Evolutionary conservation across 2,113 vertebrate species (phyloP), one percentile per base, ranked within the genome.

Genomic region (Cavia porcellus): DNA sequence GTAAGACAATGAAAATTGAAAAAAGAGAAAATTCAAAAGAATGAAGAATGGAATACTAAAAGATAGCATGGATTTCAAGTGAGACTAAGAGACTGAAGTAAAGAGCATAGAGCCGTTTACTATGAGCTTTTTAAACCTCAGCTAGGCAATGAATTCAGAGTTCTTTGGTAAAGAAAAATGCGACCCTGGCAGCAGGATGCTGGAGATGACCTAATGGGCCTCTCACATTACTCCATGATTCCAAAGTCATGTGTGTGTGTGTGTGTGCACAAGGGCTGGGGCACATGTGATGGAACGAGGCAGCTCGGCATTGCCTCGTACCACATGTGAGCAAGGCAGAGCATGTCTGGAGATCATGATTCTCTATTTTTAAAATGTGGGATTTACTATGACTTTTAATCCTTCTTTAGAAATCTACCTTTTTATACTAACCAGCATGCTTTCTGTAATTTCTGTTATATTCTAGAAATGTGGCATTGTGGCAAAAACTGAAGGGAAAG

Each of bases 381-480:
- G 52, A 88, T 70, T 96, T 93, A 92, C 75, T 92, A 14, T 84
- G 28, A 94, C 12, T 95, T 77, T 68, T 4, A 95, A 97, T 94
- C 87, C 57, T 92, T 72, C 95, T 96, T 68, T 90, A 87, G 70
- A 98, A 95, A 64, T 79, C 85, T 93, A 59, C 47, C 96, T 90
- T 86, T 96, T 93, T 94, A 92, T 90, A 93, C 10, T n/a, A 90
- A 95, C 89, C 87, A 97, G 68, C n/a, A 62, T 90, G 70, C 96
- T 98, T 98, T 97, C 95, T 96, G 97, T 96, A 93, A 96, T 68
- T 94, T 62, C 30, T 75, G 83, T 45, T 97, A 86, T 79, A 97
- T 96, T 94, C 96, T 97, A 95, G 89, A 98, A 96, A 94, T 59
- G 95, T 77, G 15, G 96, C 66, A 85, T 90, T 86, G 92, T 94